These are phyloP conservation scores for Tetramorium parvispinum DNA, from an alignment of 1,140 invertebrate species.

Conservation along the genomic window DNA sequence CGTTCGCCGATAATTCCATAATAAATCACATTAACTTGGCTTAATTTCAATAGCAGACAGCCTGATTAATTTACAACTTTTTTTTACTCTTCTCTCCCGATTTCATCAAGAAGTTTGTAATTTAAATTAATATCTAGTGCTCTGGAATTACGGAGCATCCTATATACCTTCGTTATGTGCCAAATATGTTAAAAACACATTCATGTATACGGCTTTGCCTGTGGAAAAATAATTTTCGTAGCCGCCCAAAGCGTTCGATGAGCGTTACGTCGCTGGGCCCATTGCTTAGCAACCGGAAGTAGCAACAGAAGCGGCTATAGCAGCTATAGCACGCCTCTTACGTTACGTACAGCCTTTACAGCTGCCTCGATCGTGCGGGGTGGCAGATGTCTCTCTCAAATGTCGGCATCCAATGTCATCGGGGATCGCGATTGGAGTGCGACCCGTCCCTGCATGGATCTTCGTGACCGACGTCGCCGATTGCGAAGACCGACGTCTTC, in stretches of 20 bases:
- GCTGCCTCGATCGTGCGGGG: conserved; percentile 58
- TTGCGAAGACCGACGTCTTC: conserved; percentile 4
- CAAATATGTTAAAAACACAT: neutral
- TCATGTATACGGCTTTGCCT: neutral
- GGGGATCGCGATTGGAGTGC: conserved; percentile 45
- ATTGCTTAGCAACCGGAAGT: conserved; percentile 75
- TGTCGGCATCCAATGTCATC: conserved; percentile 64
- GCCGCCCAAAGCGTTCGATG: neutral
- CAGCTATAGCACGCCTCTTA: conserved; percentile 11
- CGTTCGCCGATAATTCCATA: neutral
- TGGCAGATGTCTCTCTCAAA: conserved; percentile 75
- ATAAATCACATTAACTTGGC: neutral
- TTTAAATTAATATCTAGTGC: neutral
- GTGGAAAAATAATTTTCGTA: neutral
- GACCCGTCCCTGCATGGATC: conserved; percentile 55
- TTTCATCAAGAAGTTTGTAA: neutral
- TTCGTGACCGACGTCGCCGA: conserved; percentile 57
- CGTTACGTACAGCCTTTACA: conserved; percentile 53
- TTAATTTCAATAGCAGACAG: neutral
- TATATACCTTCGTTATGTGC: neutral
- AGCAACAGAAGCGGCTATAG: conserved; percentile 66
- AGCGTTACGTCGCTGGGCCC: conserved; percentile 37
- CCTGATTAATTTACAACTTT: neutral
- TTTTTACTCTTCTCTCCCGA: neutral
- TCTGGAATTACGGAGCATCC: neutral